Evolutionary conservation across 1,140 invertebrate genomes (phyloP), one percentile per base, ranked within the genome.

Genomic region (Danaus melanippus): DNA sequence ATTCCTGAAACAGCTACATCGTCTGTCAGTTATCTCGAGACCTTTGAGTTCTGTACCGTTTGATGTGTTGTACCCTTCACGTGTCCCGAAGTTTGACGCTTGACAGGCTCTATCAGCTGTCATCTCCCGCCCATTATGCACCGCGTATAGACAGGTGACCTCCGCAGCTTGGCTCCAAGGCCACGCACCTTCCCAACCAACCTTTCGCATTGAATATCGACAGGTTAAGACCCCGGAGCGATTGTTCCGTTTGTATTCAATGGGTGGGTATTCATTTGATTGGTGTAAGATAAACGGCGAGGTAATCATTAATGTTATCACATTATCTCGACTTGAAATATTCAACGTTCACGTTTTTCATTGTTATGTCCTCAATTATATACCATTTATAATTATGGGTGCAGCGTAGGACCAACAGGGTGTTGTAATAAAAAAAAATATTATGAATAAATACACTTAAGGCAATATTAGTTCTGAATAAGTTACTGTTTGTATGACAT

Each of bases 101-200:
- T 66, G 60, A 58, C 60, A 58, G 44, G 51, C 53, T 49, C 58
- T 74, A 71, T 74, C 76, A 58, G 62, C 73, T 79, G 77, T 84
- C 81, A 80, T 78, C 72, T 74, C 46, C 48, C 59, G 64, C 61
- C 71, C 61, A 80, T 82, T 79, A 75, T 78, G 61, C 54, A 60
- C 57, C 53, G 54, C 62, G 62, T 59, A 71, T 71, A 74, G 80
- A 74, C 72, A 62, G 61, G 62, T 60, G 71, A 67, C 80, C 79
- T 81, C 67, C 62, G 60, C 61, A 67, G 64, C 57, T 61, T 64
- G 60, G 46, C 44, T 53, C 57, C 74, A 69, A 83, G 77, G 79
- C 66, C 73, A 62, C 46, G 56, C 53, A 60, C 56, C 61, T 62
- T 62, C 60, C 53, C 51, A 60, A 32, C 21, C 21, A 32, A 59